Base-by-base conservation (phyloP, 2,888 invertebrate species). In the Allacma fusca region DNA sequence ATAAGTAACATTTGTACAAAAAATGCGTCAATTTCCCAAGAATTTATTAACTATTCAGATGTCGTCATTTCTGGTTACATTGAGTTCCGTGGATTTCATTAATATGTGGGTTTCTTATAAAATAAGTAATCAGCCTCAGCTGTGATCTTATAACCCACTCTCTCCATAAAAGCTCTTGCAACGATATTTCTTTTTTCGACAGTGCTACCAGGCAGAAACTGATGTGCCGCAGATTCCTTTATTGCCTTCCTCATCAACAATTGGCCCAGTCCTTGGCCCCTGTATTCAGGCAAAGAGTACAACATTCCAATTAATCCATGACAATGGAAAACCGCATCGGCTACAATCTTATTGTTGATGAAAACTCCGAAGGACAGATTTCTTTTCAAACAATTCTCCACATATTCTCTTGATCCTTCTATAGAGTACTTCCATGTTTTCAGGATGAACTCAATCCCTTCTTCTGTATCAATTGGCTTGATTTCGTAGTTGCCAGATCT, bases 391-490 rank as follows among this genome's bases (percentile, higher is more conserved):
- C 16, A n/a, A 21, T 68, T 68, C 28, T 68, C 19, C 24, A 68
- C 40, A 16, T 68, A 68, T 68, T 68, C 34, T 29, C 19, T 16
- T 19, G 34, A n/a, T n/a, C 68, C 68, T 5, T 68, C 34, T 26
- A 29, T 16, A 16, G 28, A n/a, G 40, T 68, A 68, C 23, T 68
- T 68, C 68, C 68, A 68, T n/a, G 16, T 68, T 26, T 68, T 29
- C 23, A 19, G 19, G 4, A 68, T 40, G 28, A 68, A 68, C 19
- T 68, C 68, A 1, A 16, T 4, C 29, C 68, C 68, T 1, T 28
- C 4, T 2, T 1, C 16, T 13, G 19, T 40, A 16, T 40, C 34
- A 19, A 34, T 19, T 16, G 24, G 34, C 29, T 59, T 59, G n/a
- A 59, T n/a, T n/a, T 59, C 59, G 19, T 13, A 7, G 59, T 59